Base-by-base conservation (phyloP, 2,797 vertebrate genomes). In the Gallinago nigripennis region DNA sequence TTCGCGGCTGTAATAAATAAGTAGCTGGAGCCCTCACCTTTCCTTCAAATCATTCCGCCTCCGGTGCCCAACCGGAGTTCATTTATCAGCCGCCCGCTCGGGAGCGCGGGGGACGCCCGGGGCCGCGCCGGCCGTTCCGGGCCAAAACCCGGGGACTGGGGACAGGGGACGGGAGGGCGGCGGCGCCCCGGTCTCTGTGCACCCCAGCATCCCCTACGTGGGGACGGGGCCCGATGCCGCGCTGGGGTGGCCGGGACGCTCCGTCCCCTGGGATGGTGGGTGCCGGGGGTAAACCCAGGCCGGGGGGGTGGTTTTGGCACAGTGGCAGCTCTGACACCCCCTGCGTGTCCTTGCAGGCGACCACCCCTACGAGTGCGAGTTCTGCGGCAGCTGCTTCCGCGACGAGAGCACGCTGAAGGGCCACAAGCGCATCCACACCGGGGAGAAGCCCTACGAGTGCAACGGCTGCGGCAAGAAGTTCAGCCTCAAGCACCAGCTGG, bases 401-500 rank as follows among this genome's bases (percentile, higher is more conserved):
- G 99, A 99, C 3, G 99, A 99, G 97, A 99, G 99, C 98, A 99
- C 99, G 0, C 98, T 99, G 96, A 99, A 99, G 97, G 99, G 99
- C 95, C 99, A 99, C 97, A 99, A 99, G 92, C 99, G 99, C 94
- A 99, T 99, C 97, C 99, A 99, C 98, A 99, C 99, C 0, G 99
- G 99, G 3, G 99, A 99, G 98, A 99, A 99, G 86, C 99, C 99
- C 90, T 99, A 99, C 0, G 99, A 99, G 96, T 99, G 99, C 98
- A 99, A 99, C 2, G 99, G 99, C 97, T 99, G 99, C 0, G 99
- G 99, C 88, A 99, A 99, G 98, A 99, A 99, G 97, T 99, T 99
- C 98, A 99, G 99, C 97, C 99, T 99, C 91, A 99, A 99, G 96
- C 99, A 99, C 98, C 99, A 99, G 98, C 98, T 99, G 94, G 99